Evolutionary conservation across 53 echinoderm and acorn worm species (phyloP).

Genomic region (Henricia sp.): DNA sequence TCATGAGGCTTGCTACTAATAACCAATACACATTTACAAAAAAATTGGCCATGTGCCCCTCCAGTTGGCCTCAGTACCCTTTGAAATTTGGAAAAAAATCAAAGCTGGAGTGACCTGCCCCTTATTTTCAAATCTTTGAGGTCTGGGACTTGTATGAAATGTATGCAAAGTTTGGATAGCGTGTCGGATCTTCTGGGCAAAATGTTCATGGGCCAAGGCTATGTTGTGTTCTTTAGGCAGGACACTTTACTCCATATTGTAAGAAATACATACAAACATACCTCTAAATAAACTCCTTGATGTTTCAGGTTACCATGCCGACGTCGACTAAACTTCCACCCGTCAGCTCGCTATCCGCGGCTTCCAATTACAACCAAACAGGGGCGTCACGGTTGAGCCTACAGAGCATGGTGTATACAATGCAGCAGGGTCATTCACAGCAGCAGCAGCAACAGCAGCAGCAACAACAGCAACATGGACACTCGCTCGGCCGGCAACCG

Average conservation of each 20-base stretch:
- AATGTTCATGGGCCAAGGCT: too few species aligned
- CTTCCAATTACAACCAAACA: slow-evolving; percentile 52
- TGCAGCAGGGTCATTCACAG: slow-evolving; percentile 61
- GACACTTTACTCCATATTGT: not conserved
- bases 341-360: slow-evolving; percentile 53
- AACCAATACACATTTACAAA: too few species aligned
- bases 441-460: slow-evolving; percentile 71
- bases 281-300: not conserved
- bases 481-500: slow-evolving; percentile 38
- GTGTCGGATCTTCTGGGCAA: too few species aligned
- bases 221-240: too few species aligned
- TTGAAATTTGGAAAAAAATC: too few species aligned
- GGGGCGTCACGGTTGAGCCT: slow-evolving; percentile 43
- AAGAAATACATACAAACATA: not conserved
- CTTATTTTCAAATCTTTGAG: too few species aligned
- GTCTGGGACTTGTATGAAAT: too few species aligned
- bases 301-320: slow-evolving; percentile 34
- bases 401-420: slow-evolving; percentile 47
- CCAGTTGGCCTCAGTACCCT: too few species aligned
- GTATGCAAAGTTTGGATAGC: too few species aligned
- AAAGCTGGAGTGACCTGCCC: too few species aligned
- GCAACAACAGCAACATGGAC: slow-evolving; percentile 51
- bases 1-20: too few species aligned
- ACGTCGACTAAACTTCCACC: slow-evolving; percentile 65
- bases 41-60: too few species aligned